Evolutionary conservation across 1,140 invertebrate genomes (phyloP).

Genomic region (Drosophila sturtevanti): DNA sequence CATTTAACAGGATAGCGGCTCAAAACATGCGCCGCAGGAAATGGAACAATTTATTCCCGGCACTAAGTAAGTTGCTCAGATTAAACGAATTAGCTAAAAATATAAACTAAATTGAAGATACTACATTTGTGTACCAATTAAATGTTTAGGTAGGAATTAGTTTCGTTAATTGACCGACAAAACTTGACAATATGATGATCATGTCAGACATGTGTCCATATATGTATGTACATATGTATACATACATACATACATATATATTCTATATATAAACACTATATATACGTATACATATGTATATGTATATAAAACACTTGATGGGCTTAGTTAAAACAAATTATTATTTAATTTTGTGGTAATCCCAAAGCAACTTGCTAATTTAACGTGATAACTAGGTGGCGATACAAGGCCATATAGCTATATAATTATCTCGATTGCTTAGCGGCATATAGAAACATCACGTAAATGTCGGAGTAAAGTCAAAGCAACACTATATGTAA

Average conservation of each 20-base stretch:
- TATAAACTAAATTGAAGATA: slow-evolving; percentile 38
- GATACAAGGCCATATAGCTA: neutral
- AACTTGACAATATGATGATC: neutral
- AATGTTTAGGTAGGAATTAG: slow-evolving; percentile 31
- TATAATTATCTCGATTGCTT: neutral
- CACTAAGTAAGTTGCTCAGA: slow-evolving; percentile 62
- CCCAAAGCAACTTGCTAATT: too few relatives aligned
- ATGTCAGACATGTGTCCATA: neutral
- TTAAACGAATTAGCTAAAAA: slow-evolving; percentile 37
- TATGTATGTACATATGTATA: neutral
- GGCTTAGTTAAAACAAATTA: too few relatives aligned
- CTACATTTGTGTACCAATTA: slow-evolving; percentile 59
- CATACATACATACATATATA: neutral
- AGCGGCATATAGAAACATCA: neutral
- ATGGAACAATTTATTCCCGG: slow-evolving; percentile 87
- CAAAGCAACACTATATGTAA: slow-evolving; percentile 10
- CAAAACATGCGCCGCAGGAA: slow-evolving; percentile 83
- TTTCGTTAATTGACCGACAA: slow-evolving; percentile 49
- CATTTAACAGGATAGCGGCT: slow-evolving; percentile 59
- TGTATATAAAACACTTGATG: neutral
- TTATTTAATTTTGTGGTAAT: neutral
- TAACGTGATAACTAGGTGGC: neutral
- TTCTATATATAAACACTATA: too few relatives aligned
- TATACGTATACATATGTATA: neutral
- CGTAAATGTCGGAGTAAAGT: neutral